A percentile compares a stretch with the other conserved stretches of the same genome.
These are phyloP conservation scores for Trachelipus rathkii DNA, from an alignment of 1,140 invertebrate genomes.

Conservation along the genomic window DNA sequence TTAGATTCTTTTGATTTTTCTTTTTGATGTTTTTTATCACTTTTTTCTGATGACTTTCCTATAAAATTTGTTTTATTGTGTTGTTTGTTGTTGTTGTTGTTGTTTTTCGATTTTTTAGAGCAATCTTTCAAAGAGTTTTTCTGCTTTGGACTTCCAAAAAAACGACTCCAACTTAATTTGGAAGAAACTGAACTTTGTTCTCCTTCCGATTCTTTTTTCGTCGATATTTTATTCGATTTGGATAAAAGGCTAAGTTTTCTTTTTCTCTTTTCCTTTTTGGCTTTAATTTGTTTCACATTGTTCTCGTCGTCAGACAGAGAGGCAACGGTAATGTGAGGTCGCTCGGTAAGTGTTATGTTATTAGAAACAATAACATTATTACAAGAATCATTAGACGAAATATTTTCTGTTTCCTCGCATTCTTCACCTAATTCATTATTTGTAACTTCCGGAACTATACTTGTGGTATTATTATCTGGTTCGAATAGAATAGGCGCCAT, in stretches of 20 bases:
- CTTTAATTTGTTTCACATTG: constrained; percentile 59
- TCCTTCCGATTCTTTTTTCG: constrained; percentile 48
- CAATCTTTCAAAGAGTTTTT: constrained; percentile 59
- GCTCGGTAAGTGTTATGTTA: constrained; percentile 48
- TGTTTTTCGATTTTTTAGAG: constrained; percentile 39
- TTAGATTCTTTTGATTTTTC: constrained; percentile 39
- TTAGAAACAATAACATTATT: too few relatives aligned
- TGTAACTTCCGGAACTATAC: too few relatives aligned
- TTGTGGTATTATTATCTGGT: too few relatives aligned
- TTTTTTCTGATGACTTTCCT: constrained; percentile 33
- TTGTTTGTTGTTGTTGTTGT: constrained; percentile 31
- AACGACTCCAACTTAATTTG: constrained; percentile 49
- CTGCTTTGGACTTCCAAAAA: constrained; percentile 64
- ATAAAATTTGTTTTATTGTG: constrained; percentile 30
- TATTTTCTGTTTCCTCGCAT: too few relatives aligned
- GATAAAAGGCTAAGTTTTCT: constrained; percentile 39
- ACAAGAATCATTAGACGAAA: too few relatives aligned
- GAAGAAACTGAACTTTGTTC: constrained; percentile 50
- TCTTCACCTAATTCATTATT: too few relatives aligned
- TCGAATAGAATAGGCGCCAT: neutral
- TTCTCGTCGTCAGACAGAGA: constrained; percentile 59
- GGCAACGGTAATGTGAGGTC: constrained; percentile 65
- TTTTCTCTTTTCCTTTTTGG: constrained; percentile 48
- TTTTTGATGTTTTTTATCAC: constrained; percentile 34
- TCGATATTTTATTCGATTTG: constrained; percentile 55